Conservation (phyloP, 1,140 invertebrate genomes). For the Drosophila guanche region DNA sequence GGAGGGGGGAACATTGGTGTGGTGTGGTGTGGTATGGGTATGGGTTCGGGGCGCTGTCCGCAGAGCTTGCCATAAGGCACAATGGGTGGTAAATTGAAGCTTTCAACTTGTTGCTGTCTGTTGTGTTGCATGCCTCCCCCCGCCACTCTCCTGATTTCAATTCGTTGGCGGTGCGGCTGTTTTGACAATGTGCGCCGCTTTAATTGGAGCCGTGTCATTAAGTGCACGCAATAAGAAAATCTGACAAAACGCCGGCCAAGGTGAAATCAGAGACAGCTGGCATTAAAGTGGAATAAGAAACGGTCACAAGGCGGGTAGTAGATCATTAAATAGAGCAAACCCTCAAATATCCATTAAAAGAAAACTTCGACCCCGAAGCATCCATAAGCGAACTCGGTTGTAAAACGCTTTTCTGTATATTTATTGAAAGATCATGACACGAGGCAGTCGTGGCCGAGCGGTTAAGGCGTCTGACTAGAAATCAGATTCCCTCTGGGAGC, state of each 20-base stretch:
- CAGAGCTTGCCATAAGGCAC: constrained; percentile 65
- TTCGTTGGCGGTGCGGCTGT: constrained; percentile 72
- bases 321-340: no score
- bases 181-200: constrained; percentile 74
- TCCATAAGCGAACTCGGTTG: no score
- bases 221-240: constrained; percentile 62
- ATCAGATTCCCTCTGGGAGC: constrained; percentile 94
- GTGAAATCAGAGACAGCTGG: background rate
- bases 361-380: no score
- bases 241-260: constrained; percentile 12
- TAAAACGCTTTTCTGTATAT: no score
- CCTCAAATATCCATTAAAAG: no score
- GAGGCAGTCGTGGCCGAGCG: constrained; percentile 91
- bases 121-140: constrained; percentile 10
- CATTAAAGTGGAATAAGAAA: no score
- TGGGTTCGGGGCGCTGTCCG: background rate
- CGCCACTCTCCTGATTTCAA: constrained; percentile 49
- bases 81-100: constrained; percentile 80
- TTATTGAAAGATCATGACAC: no score
- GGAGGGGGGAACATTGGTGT: no score
- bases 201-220: constrained; percentile 77
- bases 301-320: no score
- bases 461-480: constrained; percentile 94
- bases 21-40: no score
- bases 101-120: constrained; percentile 61